Percentiles rank a stretch among this genome's conserved stretches.
These are phyloP conservation scores for Eublepharis macularius DNA, from an alignment of 2,113 vertebrate genomes.

Conservation along the genomic window DNA sequence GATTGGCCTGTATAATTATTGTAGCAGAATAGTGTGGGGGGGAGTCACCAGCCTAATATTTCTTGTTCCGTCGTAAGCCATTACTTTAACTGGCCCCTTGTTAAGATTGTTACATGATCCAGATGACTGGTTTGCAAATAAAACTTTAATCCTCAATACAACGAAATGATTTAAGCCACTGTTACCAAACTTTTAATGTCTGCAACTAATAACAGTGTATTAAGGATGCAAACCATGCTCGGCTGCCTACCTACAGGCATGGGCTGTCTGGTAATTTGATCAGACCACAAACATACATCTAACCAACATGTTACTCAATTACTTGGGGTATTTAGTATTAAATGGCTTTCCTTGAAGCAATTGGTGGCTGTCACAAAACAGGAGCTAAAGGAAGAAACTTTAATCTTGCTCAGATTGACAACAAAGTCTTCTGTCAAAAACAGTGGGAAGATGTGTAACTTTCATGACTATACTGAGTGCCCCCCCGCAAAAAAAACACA, in stretches of 20 bases:
- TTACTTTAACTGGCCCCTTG: constrained; percentile 4
- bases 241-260: constrained; percentile 43
- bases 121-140: constrained; percentile 34
- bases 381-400: constrained; percentile 37
- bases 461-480: background rate
- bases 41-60: background rate
- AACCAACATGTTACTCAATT: constrained; percentile 40
- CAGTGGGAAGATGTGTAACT: background rate
- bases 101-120: background rate
- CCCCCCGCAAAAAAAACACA: background rate
- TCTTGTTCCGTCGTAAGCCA: background rate
- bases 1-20: background rate
- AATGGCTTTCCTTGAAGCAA: constrained; percentile 49
- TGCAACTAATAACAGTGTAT: constrained; percentile 36
- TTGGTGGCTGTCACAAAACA: constrained; percentile 43
- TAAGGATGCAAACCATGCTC: constrained; percentile 45
- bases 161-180: constrained; percentile 47
- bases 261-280: constrained; percentile 38
- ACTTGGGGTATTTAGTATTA: constrained; percentile 37
- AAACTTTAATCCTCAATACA: constrained; percentile 39
- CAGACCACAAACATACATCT: constrained; percentile 36
- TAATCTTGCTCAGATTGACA: constrained; percentile 52
- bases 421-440: constrained; percentile 33
- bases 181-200: constrained; percentile 43
- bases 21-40: background rate